Evolutionary conservation across 2,113 vertebrate species (phyloP).

Genomic region (Tragelaphus strepsiceros): DNA sequence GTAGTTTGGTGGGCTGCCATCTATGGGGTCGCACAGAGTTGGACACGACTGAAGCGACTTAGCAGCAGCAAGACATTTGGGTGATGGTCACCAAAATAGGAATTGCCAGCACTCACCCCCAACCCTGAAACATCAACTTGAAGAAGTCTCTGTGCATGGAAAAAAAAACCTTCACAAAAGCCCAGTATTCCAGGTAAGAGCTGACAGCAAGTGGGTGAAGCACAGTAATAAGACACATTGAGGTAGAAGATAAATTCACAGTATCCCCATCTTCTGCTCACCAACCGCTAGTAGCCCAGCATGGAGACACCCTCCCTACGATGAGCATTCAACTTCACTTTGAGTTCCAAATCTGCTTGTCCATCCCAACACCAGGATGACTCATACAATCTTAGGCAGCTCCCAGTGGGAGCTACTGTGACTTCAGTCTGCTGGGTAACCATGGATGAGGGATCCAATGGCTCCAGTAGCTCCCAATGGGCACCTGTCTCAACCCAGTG

Average conservation of each 20-base stretch:
- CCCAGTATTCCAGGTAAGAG: neutral
- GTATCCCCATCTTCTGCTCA: neutral
- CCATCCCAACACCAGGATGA: neutral
- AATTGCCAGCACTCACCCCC: neutral
- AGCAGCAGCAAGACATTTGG: neutral
- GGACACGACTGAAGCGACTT: neutral
- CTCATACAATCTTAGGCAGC: neutral
- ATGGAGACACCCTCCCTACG: neutral
- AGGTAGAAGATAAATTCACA: neutral
- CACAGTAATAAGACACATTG: neutral
- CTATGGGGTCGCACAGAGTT: neutral
- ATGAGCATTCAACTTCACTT: neutral
- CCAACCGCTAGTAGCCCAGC: too few species aligned
- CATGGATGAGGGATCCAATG: neutral
- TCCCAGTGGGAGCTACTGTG: neutral
- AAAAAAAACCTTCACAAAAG: neutral
- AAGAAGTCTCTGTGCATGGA: neutral
- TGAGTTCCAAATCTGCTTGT: neutral
- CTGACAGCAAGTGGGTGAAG: neutral
- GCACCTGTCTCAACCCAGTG: fast-evolving
- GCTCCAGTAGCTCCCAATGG: too few species aligned
- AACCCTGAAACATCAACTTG: neutral
- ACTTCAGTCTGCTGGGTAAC: neutral
- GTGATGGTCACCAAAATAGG: neutral
- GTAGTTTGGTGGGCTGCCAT: neutral